Conservation (phyloP, 2,797 vertebrate species). For the Chelidonichthys spinosus region DNA sequence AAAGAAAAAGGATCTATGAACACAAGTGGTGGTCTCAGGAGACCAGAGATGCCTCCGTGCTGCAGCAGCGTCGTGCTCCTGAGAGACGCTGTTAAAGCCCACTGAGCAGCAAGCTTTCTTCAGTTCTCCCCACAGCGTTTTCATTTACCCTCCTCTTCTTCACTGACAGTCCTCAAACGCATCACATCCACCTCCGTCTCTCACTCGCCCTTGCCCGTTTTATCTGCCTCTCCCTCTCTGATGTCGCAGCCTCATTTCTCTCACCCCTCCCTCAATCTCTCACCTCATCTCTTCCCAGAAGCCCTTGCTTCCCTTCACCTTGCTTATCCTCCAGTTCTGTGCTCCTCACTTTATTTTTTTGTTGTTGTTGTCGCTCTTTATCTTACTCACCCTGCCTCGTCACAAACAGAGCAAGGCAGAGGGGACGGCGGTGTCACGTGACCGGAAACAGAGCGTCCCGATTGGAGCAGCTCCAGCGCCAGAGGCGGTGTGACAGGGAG, state of each 20-base stretch:
- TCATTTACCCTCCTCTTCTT: constrained; percentile 14
- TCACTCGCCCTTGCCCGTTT: constrained; percentile 18
- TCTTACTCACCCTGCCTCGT: constrained; percentile 51
- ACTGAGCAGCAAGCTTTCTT: constrained; percentile 21
- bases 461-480: constrained; percentile 58
- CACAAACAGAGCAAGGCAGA: constrained; percentile 44
- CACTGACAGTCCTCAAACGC: constrained; percentile 18
- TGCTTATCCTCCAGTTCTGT: constrained; percentile 1
- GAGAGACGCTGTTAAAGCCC: constrained; percentile 8
- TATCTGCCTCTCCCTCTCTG: constrained; percentile 33
- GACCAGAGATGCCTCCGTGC: background rate
- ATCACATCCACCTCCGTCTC: constrained; percentile 30
- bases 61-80: constrained; percentile 19
- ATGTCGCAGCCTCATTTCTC: constrained; percentile 55
- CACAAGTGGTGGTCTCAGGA: too few relatives aligned
- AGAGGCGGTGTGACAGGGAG: constrained; percentile 49
- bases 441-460: constrained; percentile 11
- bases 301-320: constrained; percentile 2
- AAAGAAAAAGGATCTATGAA: too few relatives aligned
- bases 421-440: constrained; percentile 46
- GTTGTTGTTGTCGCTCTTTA: background rate
- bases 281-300: constrained; percentile 9
- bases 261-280: constrained; percentile 10
- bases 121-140: constrained; percentile 27
- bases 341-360: background rate